A percentile compares a stretch with the other conserved stretches of the same genome.
phyloP scores from a whole-genome alignment of 2,797 vertebrate species.

The Lacerta agilis region DNA sequence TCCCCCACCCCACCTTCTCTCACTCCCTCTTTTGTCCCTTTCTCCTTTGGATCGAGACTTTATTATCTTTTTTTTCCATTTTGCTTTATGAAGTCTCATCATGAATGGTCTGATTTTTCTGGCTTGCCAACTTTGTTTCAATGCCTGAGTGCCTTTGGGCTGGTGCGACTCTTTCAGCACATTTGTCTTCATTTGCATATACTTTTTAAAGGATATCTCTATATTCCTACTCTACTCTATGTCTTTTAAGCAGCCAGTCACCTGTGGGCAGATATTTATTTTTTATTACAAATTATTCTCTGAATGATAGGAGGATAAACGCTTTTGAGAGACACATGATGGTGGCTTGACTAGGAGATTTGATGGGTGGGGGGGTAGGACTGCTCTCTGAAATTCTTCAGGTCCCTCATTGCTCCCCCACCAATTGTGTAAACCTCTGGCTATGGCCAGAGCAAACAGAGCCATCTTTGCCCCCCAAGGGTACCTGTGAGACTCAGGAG shows the following conservation, averaged over 20 bases:
- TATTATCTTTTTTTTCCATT: conserved; percentile 48
- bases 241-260: conserved; percentile 75
- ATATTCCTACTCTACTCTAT: conserved; percentile 73
- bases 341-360: background rate
- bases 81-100: conserved; percentile 65
- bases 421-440: background rate
- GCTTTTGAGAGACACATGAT: background rate
- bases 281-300: conserved; percentile 81
- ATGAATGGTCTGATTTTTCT: conserved; percentile 63
- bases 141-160: conserved; percentile 90
- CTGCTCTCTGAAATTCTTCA: background rate
- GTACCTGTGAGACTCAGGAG: conserved; percentile 22
- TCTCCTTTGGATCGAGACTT: conserved; percentile 34
- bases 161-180: conserved; percentile 79
- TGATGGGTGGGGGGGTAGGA: background rate
- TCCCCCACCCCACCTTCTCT: background rate
- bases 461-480: conserved; percentile 6
- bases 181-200: conserved; percentile 76
- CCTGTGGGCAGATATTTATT: conserved; percentile 77
- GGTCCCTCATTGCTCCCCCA: background rate
- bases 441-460: background rate
- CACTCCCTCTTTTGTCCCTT: background rate
- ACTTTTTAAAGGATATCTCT: conserved; percentile 60
- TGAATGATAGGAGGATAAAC: conserved; percentile 80
- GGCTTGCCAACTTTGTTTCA: conserved; percentile 84